Base-by-base conservation (phyloP, 2,888 invertebrate species). In the Archaeoteleia sp. region DNA sequence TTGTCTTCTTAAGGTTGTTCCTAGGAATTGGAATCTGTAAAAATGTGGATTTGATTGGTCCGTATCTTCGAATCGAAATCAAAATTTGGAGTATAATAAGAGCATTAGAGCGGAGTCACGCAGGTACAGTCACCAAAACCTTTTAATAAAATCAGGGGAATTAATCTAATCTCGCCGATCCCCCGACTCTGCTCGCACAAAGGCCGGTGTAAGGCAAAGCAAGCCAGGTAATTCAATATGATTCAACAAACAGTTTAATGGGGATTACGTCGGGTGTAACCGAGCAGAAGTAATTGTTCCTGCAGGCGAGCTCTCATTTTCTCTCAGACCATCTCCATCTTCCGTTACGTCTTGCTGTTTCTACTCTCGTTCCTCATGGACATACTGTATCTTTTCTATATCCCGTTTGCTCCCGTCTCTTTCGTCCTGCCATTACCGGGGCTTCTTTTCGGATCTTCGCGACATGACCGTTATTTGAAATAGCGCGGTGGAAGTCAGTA, bases 191-290 rank as follows among this genome's bases (percentile, higher is more conserved):
- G 51, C 65, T 61, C 23, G 34, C 61, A 78, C 75, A 78, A 78
- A 78, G 78, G 77, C 68, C 46, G 68, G 67, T 63, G 66, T 68
- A 70, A 53, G 71, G 60, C 43, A 63, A 62, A 45, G 40, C 51
- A 34, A 48, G 51, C 54, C 63, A 55, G 74, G 78, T 78, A 78
- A 78, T 78, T 78, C 79, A 78, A 78, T 79, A 76, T 76, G 76
- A 78, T 79, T 78, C 79, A 77, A 78, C 78, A 78, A 79, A 79
- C 78, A 79, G 78, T 79, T 79, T 78, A 79, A 78, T 77, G 72
- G 78, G 46, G 76, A 77, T 76, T 76, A 77, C 68, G 55, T 65
- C 53, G 67, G 68, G 72, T 75, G 72, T 73, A 73, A 73, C 71
- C 61, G 70, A 70, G 75, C 65, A 67, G 69, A 74, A 71, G 61